Conservation (phyloP, 2,888 invertebrate genomes). For the Cepaea hortensis region DNA sequence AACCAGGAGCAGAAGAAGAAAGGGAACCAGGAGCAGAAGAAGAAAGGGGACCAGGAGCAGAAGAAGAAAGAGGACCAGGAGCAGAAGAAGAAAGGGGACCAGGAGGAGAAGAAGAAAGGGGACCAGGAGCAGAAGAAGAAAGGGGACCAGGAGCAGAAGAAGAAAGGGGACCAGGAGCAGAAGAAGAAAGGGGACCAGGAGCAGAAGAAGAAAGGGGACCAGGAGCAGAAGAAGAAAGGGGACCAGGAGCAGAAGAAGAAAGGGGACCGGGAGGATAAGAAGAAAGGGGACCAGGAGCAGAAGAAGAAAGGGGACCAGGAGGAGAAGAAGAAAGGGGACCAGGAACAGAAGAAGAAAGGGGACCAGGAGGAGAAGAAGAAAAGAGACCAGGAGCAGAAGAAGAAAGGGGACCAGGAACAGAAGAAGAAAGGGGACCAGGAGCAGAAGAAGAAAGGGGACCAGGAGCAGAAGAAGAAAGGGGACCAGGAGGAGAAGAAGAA, state of each 20-base stretch:
- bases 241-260: neutral
- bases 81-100: neutral
- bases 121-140: neutral
- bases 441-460: slow-evolving; percentile 22
- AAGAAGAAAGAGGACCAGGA: no score
- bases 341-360: neutral
- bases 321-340: neutral
- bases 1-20: no score
- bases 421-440: neutral
- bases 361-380: neutral
- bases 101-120: neutral
- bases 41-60: no score
- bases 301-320: neutral
- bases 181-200: neutral
- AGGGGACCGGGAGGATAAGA: neutral
- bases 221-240: neutral
- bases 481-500: slow-evolving; percentile 23
- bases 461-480: slow-evolving; percentile 28
- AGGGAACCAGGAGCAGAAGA: no score
- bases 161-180: slow-evolving; percentile 20
- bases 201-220: neutral
- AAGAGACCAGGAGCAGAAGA: neutral
- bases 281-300: neutral
- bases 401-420: neutral
- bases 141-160: neutral